Evolutionary conservation across 2,113 vertebrate genomes (phyloP), one percentile per base, ranked within the genome.

Genomic region (Ptyas mucosa): DNA sequence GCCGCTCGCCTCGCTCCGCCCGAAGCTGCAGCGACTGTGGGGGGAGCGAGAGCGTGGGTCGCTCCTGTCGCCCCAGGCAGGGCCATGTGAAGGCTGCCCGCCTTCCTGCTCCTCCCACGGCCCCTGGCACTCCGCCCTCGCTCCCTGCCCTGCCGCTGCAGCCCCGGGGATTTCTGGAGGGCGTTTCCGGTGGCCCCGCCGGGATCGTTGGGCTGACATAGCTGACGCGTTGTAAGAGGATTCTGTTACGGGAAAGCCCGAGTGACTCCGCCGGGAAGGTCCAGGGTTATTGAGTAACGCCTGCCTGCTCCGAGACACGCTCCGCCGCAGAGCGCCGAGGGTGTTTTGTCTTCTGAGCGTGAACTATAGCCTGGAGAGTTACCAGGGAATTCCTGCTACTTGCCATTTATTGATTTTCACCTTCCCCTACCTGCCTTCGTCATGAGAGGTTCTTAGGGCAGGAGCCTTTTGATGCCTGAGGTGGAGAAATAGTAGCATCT

Each of bases 71-170:
- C 92, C 88, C 88, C 92, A 0, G 43, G 54, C 92, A 0, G 43
- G 54, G 69, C 53, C 88, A 61, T 51, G 91, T 75, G 91, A 69
- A 69, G 85, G 49, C 58, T 8, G 57, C 43, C 94, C 54, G 95
- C 94, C 96, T 57, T 55, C 64, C 93, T 52, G 94, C 91, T 87
- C 93, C 88, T 69, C 87, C 93, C 94, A 88, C 93, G 85, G 69
- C 61, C 52, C 39, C 46, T 52, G n/a, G 34, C n/a, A 21, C 88
- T 55, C 94, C 87, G 64, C 93, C 75, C 91, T 3, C 90, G 53
- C 61, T 86, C 24, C 49, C 88, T 61, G 39, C 24, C 49, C 88
- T 61, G 39, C 10, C 39, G 21, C 34, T 43, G 51, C n/a, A 46
- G 39, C n/a, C 58, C 29, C 29, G 5, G 26, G 64, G 43, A 26